phyloP scores from a whole-genome alignment of 2,888 invertebrate species.

The Thymelicus sylvestris region DNA sequence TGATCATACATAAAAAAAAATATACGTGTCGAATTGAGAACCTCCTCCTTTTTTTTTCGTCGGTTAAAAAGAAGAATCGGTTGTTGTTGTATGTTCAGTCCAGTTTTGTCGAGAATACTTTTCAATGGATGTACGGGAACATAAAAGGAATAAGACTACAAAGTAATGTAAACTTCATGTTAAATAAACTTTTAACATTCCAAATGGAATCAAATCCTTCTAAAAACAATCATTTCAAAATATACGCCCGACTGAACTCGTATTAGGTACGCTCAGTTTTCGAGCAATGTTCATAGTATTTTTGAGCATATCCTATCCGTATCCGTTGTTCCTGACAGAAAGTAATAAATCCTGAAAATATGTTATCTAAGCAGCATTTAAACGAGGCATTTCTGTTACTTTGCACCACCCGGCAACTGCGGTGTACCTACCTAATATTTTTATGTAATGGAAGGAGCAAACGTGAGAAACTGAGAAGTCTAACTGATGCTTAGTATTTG shows the following conservation, averaged over 20 bases:
- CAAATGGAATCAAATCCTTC: too few species aligned
- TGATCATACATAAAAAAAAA: too few species aligned
- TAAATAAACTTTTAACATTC: too few species aligned
- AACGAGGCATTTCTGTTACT: slow-evolving; percentile 15
- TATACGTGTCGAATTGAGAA: too few species aligned
- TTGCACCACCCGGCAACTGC: slow-evolving; percentile 10
- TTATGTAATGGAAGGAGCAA: slow-evolving; percentile 7
- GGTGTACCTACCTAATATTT: slow-evolving; percentile 8
- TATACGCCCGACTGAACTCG: not conserved
- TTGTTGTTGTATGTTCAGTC: too few species aligned
- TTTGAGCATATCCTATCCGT: slow-evolving; percentile 11
- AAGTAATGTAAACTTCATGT: too few species aligned
- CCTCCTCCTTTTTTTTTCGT: too few species aligned
- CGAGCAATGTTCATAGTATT: slow-evolving; percentile 15
- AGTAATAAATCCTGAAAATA: slow-evolving; percentile 18
- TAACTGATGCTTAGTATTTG: not conserved
- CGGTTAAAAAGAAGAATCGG: too few species aligned
- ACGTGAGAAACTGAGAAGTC: not conserved
- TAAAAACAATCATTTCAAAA: not conserved
- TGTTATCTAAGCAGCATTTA: slow-evolving; percentile 5
- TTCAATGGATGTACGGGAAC: too few species aligned
- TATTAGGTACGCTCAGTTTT: slow-evolving; percentile 12
- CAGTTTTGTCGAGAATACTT: too few species aligned
- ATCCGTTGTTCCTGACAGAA: slow-evolving; percentile 2
- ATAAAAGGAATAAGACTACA: too few species aligned